Evolutionary conservation across 2,888 invertebrate genomes (phyloP), one percentile per base, ranked within the genome.

Genomic region (Tetranychus piercei): DNA sequence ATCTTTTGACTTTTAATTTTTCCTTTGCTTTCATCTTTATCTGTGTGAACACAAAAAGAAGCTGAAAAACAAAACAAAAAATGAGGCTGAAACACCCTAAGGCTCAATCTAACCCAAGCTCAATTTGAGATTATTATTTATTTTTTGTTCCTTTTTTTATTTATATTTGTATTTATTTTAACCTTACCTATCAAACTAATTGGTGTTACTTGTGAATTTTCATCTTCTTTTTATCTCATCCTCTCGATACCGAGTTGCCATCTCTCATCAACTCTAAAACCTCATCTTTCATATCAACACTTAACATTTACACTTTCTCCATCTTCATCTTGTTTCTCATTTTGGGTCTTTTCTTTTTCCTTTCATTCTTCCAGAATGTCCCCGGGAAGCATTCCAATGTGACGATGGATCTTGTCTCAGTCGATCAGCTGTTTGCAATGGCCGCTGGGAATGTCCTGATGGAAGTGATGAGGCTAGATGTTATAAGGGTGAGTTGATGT

Each of bases 381-480:
- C 83, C 0, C 76, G 78, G 45, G 80, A 81, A 74, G 79, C 82
- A 2, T 82, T 82, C 79, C 79, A 81, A 74, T 83, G 89, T 78
- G 87, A 90, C 88, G 22, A 79, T 75, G 79, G 79, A 43, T 78
- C 77, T 44, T 92, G 92, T 82, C 87, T 92, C 75, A 90, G 91
- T 0, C 85, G 89, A 64, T 90, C 91, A 0, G 86, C 88, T 4
- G 84, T 91, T 7, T 93, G 93, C 82, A 91, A 93, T 82, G 92
- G 92, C 2, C 86, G 86, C 71, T 85, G 79, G 66, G 83, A 84
- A 78, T 84, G 84, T 78, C 81, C 81, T 1, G 80, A 80, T 71
- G 83, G 82, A 0, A 81, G 81, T 73, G 83, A 83, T 77, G 83
- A 83, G 78, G 77, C 78, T 15, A 78, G 80, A 34, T 80, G 80